Percentiles rank a stretch among this genome's conserved stretches.
Conservation (phyloP, 2,888 invertebrate genomes). For the Hemaris fuciformis region DNA sequence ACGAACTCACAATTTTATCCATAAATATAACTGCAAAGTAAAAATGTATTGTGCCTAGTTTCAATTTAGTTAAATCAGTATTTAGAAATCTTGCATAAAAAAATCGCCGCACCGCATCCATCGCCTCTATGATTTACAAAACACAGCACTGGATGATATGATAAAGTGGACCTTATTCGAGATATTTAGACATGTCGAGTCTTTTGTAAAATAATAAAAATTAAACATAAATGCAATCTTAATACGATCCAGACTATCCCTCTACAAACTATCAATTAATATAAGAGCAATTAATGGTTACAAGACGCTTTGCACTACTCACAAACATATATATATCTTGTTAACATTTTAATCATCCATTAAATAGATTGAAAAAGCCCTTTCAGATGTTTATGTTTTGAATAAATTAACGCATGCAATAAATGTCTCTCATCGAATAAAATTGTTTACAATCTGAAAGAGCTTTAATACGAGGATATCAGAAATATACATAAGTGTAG, state of each 20-base stretch:
- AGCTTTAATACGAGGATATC: neutral
- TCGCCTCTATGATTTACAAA: neutral
- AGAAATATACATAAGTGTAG: neutral
- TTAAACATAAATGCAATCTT: neutral
- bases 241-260: neutral
- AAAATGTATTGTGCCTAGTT: too few species aligned
- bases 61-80: too few species aligned
- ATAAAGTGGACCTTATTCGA: neutral
- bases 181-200: neutral
- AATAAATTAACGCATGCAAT: neutral
- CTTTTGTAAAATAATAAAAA: neutral
- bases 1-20: too few species aligned
- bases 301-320: neutral
- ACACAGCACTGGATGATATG: conserved; percentile 6
- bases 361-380: neutral
- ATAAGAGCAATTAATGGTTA: neutral
- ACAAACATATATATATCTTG: neutral
- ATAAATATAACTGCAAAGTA: too few species aligned
- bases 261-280: conserved; percentile 6
- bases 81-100: too few species aligned
- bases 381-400: neutral
- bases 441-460: neutral
- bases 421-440: neutral
- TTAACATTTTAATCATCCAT: neutral
- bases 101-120: neutral